phyloP scores from a whole-genome alignment of 2,888 invertebrate genomes.

The Blera fallax region DNA sequence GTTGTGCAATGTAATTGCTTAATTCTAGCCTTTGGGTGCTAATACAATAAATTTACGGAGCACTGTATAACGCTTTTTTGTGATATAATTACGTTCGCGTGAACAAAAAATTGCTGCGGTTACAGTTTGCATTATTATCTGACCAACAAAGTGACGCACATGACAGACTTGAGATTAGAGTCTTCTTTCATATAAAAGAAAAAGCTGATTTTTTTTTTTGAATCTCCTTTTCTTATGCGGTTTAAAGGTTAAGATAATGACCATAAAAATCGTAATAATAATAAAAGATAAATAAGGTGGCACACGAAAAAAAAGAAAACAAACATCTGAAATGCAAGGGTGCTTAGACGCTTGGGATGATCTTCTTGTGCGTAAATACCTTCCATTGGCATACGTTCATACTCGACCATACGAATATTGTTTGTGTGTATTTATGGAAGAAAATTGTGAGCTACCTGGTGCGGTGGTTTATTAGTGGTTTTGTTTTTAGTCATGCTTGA shows the following conservation, averaged over 20 bases:
- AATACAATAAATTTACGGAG: no score
- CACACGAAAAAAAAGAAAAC: not conserved
- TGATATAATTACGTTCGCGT: no score
- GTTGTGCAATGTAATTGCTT: no score
- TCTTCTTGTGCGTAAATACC: not conserved
- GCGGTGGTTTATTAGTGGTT: constrained; percentile 23
- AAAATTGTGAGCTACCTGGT: not conserved
- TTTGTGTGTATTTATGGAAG: no score
- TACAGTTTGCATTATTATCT: constrained; percentile 8
- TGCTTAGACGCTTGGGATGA: not conserved
- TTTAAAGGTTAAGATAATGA: not conserved
- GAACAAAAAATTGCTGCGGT: constrained; percentile 8
- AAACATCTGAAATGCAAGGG: not conserved
- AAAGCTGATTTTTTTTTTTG: not conserved
- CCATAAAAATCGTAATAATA: not conserved
- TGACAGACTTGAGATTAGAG: not conserved
- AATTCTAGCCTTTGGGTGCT: no score
- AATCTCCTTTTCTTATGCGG: not conserved
- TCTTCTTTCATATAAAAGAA: not conserved
- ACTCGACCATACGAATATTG: no score
- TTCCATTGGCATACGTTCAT: no score
- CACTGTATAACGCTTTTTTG: no score
- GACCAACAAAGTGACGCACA: constrained; percentile 6
- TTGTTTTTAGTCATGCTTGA: constrained; percentile 26
- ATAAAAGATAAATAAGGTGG: constrained; percentile 7